Percentiles rank a stretch among this genome's conserved stretches.
Evolutionary conservation across 2,113 vertebrate species (phyloP).

Genomic region (Theristicus caerulescens): DNA sequence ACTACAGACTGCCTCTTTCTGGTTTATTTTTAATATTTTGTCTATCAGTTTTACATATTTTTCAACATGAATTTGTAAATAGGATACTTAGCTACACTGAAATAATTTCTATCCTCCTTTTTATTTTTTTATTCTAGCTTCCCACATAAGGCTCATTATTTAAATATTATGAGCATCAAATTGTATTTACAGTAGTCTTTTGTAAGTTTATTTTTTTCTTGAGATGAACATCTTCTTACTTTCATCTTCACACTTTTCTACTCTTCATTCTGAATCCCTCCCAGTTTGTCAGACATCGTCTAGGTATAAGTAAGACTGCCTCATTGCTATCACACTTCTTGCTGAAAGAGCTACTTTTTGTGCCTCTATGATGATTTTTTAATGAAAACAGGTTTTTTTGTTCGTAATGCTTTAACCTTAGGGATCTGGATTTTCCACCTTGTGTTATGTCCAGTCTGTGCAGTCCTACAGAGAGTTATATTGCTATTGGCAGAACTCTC

Average conservation of each 20-base stretch:
- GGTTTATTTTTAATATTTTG: not conserved
- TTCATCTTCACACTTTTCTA: not conserved
- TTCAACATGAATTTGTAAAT: not conserved
- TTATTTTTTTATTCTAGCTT: not conserved
- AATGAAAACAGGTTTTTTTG: not conserved
- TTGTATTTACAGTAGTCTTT: not conserved
- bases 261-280: not conserved
- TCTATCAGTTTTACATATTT: not conserved
- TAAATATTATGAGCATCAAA: not conserved
- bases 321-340: not conserved
- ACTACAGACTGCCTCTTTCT: not conserved
- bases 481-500: not conserved
- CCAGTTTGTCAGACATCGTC: not conserved
- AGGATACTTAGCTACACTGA: not conserved
- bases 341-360: not conserved
- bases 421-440: not conserved
- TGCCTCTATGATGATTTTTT: not conserved
- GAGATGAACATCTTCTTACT: not conserved
- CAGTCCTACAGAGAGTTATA: not conserved
- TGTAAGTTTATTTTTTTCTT: not conserved
- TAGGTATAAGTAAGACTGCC: not conserved
- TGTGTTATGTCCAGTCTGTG: not conserved
- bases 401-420: not conserved
- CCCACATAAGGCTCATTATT: not conserved
- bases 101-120: not conserved